Base-by-base conservation (phyloP, 2,888 invertebrate species). In the Tyria jacobaeae region DNA sequence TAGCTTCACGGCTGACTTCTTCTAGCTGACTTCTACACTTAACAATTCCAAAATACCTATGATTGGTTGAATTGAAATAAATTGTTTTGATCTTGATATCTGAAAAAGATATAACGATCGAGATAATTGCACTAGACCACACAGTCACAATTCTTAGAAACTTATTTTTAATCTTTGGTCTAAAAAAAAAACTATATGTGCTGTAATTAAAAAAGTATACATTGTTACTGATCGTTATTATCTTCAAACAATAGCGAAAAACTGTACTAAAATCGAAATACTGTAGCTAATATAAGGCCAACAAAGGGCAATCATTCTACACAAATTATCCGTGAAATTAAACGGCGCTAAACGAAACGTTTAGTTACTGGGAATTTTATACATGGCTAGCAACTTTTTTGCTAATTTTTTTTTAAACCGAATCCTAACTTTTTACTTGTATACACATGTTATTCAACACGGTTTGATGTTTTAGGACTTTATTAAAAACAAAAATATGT, bases 301-400 rank as follows among this genome's bases (percentile, higher is more conserved):
- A 82, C 85, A 86, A 87, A 86, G 79, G 80, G 78, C 76, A 79
- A 80, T 86, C 80, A 79, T 76, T 76, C 68, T 81, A 78, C 73
- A 77, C 79, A 84, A 87, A 86, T 87, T 84, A 84, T 75, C 77
- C 86, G 83, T 87, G 86, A 85, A 88, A 88, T 87, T 83, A 81
- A 85, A 84, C 73, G 69, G 79, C 70, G 75, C 70, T 80, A 73
- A 76, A 66, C 72, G 70, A 77, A 79, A 76, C 70, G 71, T 69
- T 79, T 66, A 65, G 61, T 68, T 60, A 58, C 31, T 54, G 49
- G 44, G 60, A 57, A 65, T 61, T 58, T 60, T 62, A 24, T 61
- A 63, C 65, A n/a, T n/a, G n/a, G n/a, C 63, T 62, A 60, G 53
- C 65, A 34, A 34, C 12, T 21, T 47, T 47, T 55, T 34, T 35